A percentile compares a stretch with the other conserved stretches of the same genome.
Evolutionary conservation across 2,888 invertebrate genomes (phyloP).

Genomic region (Athalia circularis): DNA sequence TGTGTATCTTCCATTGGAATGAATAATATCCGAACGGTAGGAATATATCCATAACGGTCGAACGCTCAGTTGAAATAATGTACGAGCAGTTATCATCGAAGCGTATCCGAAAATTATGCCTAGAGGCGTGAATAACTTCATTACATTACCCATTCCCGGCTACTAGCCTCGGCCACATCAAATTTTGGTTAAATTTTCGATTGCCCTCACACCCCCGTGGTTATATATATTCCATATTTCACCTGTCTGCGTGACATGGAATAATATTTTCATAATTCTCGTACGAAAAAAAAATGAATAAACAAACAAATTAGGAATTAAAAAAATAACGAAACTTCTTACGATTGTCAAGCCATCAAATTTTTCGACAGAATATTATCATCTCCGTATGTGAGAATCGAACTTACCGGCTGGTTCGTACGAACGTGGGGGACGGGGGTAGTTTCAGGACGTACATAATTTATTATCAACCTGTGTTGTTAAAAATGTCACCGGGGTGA

Average conservation of each 20-base stretch:
- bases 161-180: neutral
- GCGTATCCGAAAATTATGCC: slow-evolving; percentile 32
- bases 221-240: too few relatives aligned
- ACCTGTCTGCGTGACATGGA: too few relatives aligned
- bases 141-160: neutral
- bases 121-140: slow-evolving; percentile 37
- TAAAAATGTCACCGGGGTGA: slow-evolving; percentile 60
- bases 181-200: neutral
- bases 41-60: neutral
- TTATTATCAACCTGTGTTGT: slow-evolving; percentile 60
- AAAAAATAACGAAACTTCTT: too few relatives aligned
- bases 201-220: neutral
- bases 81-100: slow-evolving; percentile 22
- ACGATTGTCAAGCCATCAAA: too few relatives aligned
- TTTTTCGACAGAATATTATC: too few relatives aligned
- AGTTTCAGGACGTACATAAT: slow-evolving; percentile 49
- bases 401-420: too few relatives aligned
- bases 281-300: too few relatives aligned
- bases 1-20: slow-evolving; percentile 1
- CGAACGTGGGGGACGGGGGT: neutral
- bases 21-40: slow-evolving; percentile 22
- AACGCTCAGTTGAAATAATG: slow-evolving; percentile 29
- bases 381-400: too few relatives aligned
- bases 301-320: too few relatives aligned
- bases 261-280: too few relatives aligned